These are phyloP conservation scores for Neocloeon triangulifer DNA, from an alignment of 1,140 invertebrate species.

Conservation along the genomic window DNA sequence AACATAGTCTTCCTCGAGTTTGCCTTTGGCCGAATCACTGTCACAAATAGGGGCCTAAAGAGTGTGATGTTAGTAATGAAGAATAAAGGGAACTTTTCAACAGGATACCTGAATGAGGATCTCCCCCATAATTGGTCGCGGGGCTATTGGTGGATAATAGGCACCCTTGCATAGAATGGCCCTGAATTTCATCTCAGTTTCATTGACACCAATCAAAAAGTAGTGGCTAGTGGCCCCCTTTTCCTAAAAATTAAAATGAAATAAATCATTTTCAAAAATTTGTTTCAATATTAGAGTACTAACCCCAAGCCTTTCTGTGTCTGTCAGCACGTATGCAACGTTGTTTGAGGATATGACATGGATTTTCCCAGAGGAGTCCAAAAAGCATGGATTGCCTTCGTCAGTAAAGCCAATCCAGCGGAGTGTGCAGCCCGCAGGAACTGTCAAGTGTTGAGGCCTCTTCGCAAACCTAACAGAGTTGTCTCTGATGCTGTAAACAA, in stretches of 20 bases:
- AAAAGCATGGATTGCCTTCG: constrained; percentile 41
- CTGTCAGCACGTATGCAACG: neutral
- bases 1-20: constrained; percentile 53
- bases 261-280: too few species aligned
- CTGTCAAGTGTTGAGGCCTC: constrained; percentile 29
- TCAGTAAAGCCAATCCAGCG: constrained; percentile 68
- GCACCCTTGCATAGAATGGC: constrained; percentile 72
- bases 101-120: constrained; percentile 29
- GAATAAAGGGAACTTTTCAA: neutral
- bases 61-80: neutral
- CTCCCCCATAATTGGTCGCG: constrained; percentile 56
- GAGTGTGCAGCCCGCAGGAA: constrained; percentile 42
- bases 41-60: constrained; percentile 60
- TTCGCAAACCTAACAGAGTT: too few species aligned
- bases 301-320: too few species aligned
- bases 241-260: constrained; percentile 20
- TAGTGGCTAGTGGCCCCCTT: constrained; percentile 55
- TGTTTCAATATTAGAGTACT: constrained; percentile 6
- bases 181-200: constrained; percentile 47
- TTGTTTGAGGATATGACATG: neutral
- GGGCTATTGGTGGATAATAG: constrained; percentile 64
- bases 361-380: constrained; percentile 33
- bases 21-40: constrained; percentile 49
- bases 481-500: constrained; percentile 16
- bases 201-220: constrained; percentile 56